Base-by-base conservation (phyloP, 1,140 invertebrate species). In the Bicyclus anynana region DNA sequence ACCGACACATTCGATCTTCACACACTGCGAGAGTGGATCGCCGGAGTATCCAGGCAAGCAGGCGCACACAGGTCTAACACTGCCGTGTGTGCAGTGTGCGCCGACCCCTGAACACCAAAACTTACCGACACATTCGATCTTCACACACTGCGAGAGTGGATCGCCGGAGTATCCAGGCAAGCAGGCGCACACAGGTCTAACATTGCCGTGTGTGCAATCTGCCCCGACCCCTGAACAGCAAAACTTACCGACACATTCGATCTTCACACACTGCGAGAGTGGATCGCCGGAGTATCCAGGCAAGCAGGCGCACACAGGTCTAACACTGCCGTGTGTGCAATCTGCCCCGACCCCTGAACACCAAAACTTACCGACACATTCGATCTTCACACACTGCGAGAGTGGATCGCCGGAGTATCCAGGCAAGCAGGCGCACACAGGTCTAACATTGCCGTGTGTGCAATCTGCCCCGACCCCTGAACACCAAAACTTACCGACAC, bases 391-490 rank as follows among this genome's bases (percentile, higher is more conserved):
- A 71, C 93, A 94, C 53, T 90, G 89, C 2, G 84, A 89, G 44
- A 93, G 80, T 9, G 94, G 93, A 83, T 95, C 93, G 37, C 94
- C 94, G 40, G 92, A 93, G 73, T 93, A 91, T 14, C 94, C 94
- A 1, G 92, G 87, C 60, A 92, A 85, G 73, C 94, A 95, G 44
- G 92, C 92, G 79, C 94, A 95, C 2, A 94, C 92, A 0, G 94
- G 92, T 29, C 92, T 80, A 42, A 90, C 91, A 56, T 89, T 85
- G 10, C 91, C 87, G 63, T 90, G 84, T 37, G 91, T 91, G 70
- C 92, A 93, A 51, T 92, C 90, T 3, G 92, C 92, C 33, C 92
- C 92, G 12, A 90, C 88, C 0, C 92, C 92, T n/a, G n/a, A n/a
- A n/a, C n/a, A n/a, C n/a, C n/a, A n/a, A 61, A 38, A 80, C 80